These are phyloP conservation scores for Clostera curtula DNA, from an alignment of 2,888 invertebrate species.

Conservation along the genomic window DNA sequence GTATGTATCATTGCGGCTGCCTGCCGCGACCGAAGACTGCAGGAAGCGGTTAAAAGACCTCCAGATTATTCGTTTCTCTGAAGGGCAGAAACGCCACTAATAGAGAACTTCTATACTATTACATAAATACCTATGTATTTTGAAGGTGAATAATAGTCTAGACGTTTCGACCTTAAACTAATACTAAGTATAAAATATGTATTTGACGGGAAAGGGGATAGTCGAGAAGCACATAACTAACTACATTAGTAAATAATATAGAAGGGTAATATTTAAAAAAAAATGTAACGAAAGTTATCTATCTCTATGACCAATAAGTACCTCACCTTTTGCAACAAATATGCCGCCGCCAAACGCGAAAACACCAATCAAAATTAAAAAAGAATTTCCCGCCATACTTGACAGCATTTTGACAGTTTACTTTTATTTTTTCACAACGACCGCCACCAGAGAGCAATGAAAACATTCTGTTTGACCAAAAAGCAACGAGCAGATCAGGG, in stretches of 20 bases:
- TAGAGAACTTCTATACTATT: too few species aligned
- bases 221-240: too few species aligned
- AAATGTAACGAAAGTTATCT: background rate
- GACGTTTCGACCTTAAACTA: too few species aligned
- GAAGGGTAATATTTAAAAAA: too few species aligned
- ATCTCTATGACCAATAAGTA: background rate
- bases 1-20: slow-evolving; percentile 32
- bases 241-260: too few species aligned
- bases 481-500: slow-evolving; percentile 19
- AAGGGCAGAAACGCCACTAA: background rate
- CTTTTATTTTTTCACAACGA: slow-evolving; percentile 14
- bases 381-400: slow-evolving; percentile 17
- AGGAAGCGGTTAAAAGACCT: slow-evolving; percentile 27
- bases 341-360: slow-evolving; percentile 31
- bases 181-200: too few species aligned
- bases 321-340: slow-evolving; percentile 50
- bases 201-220: too few species aligned
- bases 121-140: too few species aligned
- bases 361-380: slow-evolving; percentile 27
- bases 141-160: background rate
- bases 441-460: slow-evolving; percentile 15
- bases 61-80: slow-evolving; percentile 2
- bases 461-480: slow-evolving; percentile 22
- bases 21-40: slow-evolving; percentile 33
- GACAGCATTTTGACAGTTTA: slow-evolving; percentile 15